A percentile compares a stretch with the other conserved stretches of the same genome.
Conservation (phyloP, 2,113 vertebrate species). For the Drymodes brunneopygia region DNA sequence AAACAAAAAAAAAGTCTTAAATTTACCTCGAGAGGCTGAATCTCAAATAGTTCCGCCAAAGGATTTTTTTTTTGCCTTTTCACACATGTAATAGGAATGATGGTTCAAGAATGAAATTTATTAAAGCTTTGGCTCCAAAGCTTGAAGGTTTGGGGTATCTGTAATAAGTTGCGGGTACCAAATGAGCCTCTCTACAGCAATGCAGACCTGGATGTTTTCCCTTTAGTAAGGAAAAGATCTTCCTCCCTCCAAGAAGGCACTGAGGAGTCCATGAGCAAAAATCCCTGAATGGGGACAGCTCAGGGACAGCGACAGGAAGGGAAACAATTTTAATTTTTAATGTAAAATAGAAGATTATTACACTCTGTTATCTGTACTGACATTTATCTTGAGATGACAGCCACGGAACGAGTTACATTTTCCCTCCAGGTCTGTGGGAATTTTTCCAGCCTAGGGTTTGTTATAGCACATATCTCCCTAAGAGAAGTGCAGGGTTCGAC, state of each 20-base stretch:
- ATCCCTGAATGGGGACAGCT: background rate
- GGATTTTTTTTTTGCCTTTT: no score
- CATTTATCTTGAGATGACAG: background rate
- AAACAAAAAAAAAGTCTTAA: background rate
- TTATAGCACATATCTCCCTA: background rate
- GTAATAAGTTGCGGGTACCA: background rate
- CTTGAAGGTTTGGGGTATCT: background rate
- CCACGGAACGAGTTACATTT: background rate
- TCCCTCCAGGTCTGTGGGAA: background rate
- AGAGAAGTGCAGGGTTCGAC: background rate
- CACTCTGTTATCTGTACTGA: background rate
- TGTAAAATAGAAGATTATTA: background rate
- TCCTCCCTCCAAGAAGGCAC: background rate
- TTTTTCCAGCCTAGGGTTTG: background rate
- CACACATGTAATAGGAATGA: no score
- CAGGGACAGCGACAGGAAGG: background rate
- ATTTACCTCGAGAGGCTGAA: background rate
- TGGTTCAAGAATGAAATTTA: background rate
- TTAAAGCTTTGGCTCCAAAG: background rate
- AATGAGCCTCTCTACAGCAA: background rate
- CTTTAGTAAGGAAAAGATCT: background rate
- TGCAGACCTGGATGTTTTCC: no score
- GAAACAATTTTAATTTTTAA: background rate
- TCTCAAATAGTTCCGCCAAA: background rate
- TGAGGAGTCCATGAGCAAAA: background rate